Base-by-base conservation (phyloP, 1,140 invertebrate genomes). In the Gonioctena quinquepunctata region DNA sequence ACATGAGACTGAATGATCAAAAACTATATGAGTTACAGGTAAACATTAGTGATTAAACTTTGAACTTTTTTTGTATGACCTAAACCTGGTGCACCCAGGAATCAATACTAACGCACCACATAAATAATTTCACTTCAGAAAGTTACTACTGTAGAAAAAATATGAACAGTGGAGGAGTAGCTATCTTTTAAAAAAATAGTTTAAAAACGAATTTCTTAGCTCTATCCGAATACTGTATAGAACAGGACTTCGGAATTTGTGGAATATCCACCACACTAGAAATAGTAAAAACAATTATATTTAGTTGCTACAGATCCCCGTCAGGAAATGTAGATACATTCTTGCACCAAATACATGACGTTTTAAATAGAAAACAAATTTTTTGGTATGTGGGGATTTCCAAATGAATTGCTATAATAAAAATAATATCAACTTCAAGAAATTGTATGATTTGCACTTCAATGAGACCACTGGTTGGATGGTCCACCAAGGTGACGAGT, bases 11-110 rank as follows among this genome's bases (percentile, higher is more conserved):
- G n/a, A n/a, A n/a, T n/a, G n/a, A n/a, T n/a, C n/a, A n/a, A n/a
- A n/a, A n/a, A n/a, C n/a, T n/a, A n/a, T n/a, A n/a, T n/a, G n/a
- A 23, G 23, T 42, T 66, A 65, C 63, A 70, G 3, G 23, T 65
- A 57, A 33, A 67, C 57, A 59, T 66, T 59, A 23, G 21, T 25
- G 33, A 66, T 50, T 50, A 49, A 21, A 23, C 48, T 18, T 70
- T 59, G 21, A 21, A 42, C 48, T 28, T 66, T 59, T 48, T 18
- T 13, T 49, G 18, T 49, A 66, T 70, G 28, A 57, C 54, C 42
- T 33, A 63, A 52, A 69, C 25, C 50, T 52, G 60, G 59, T 11
- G 22, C 13, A 61, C 2, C n/a, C n/a, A 11, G 22, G 23, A 61
- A 61, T 27, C 22, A 18, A 26, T 27, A 27, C 27, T 18, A 25